phyloP scores from a whole-genome alignment of 64 coral and sea anemone genomes.

The Dendronephthya gigantea region DNA sequence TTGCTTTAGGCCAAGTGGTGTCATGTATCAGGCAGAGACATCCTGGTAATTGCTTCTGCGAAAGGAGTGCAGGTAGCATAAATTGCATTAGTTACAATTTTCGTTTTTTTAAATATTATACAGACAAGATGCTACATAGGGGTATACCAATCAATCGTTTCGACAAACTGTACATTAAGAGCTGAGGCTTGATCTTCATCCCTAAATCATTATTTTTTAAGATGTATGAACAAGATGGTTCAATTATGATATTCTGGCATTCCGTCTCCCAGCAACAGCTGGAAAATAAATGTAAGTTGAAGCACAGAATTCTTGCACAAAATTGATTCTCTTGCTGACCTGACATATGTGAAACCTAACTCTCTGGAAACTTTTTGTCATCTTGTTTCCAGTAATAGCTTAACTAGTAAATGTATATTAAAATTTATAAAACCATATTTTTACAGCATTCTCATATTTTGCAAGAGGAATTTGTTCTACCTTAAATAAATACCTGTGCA shows the following conservation, averaged over 20 bases:
- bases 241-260: background rate
- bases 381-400: background rate
- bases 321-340: too few species aligned
- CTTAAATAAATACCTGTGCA: background rate
- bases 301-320: too few species aligned
- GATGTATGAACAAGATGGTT: background rate
- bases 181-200: too few species aligned
- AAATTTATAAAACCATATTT: background rate
- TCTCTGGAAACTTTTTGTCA: too few species aligned
- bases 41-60: background rate
- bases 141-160: too few species aligned
- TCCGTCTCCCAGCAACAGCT: background rate
- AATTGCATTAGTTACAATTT: too few species aligned
- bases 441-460: slow-evolving; percentile 13
- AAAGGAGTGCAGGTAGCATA: background rate
- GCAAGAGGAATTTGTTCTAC: background rate
- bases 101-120: too few species aligned
- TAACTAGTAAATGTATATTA: too few species aligned
- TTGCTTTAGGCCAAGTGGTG: background rate
- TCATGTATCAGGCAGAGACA: background rate
- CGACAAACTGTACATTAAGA: too few species aligned
- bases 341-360: too few species aligned
- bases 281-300: background rate
- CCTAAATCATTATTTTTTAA: background rate
- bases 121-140: too few species aligned